Percentiles rank a stretch among this genome's conserved stretches.
Evolutionary conservation across 2,113 vertebrate genomes (phyloP).

Genomic region (Casuarius casuarius): DNA sequence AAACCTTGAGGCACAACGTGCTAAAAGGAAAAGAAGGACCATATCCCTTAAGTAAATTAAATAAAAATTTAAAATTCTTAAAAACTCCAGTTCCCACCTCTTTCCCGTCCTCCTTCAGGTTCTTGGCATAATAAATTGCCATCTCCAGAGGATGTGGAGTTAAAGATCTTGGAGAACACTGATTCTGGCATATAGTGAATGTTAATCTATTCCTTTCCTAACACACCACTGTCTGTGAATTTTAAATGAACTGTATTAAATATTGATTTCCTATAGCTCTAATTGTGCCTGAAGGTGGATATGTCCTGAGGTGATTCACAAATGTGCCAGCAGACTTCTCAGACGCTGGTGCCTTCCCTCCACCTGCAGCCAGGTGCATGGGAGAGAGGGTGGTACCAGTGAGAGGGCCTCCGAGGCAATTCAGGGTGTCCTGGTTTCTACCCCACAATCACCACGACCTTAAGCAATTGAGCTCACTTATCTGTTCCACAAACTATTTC

Average conservation of each 20-base stretch:
- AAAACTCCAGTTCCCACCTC: background rate
- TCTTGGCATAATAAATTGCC: background rate
- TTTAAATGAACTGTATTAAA: conserved; percentile 16
- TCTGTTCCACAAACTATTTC: background rate
- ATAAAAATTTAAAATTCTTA: background rate
- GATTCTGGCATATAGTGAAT: background rate
- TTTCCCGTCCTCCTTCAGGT: background rate
- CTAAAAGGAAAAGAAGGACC: background rate
- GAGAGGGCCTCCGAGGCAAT: background rate
- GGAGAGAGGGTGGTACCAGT: background rate
- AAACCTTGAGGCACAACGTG: background rate
- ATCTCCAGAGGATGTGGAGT: background rate
- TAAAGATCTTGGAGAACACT: background rate
- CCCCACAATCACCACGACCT: background rate
- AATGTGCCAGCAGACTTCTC: background rate
- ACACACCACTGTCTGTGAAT: background rate
- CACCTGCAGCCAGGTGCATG: accelerated
- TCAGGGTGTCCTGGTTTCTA: background rate
- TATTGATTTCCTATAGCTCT: conserved; percentile 27
- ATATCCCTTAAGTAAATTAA: background rate
- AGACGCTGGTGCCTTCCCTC: background rate
- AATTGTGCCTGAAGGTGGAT: background rate
- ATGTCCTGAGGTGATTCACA: background rate
- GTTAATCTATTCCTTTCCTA: background rate
- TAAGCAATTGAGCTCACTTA: background rate